These are phyloP conservation scores for Phasianus colchicus DNA, from an alignment of 2,113 vertebrate species.

Conservation along the genomic window DNA sequence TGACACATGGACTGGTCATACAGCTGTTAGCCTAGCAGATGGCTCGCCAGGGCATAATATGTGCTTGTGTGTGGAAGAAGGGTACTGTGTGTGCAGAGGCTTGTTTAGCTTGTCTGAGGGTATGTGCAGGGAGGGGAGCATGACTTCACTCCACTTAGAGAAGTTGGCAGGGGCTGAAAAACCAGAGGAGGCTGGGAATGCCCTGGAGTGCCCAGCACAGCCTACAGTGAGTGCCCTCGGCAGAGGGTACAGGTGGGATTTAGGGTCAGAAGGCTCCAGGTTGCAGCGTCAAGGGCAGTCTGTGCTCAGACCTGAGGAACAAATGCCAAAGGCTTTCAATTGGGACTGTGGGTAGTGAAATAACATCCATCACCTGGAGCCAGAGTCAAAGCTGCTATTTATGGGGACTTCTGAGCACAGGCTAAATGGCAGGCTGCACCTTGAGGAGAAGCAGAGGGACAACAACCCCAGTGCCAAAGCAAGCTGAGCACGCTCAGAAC, in stretches of 20 bases:
- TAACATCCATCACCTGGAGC: background rate
- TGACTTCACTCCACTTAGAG: background rate
- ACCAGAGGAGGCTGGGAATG: conserved; percentile 34
- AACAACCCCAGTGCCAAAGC: background rate
- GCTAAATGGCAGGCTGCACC: background rate
- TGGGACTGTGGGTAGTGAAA: background rate
- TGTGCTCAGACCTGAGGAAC: background rate
- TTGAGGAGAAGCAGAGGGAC: background rate
- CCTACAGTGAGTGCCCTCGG: background rate
- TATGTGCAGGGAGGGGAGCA: background rate
- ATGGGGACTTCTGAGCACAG: background rate
- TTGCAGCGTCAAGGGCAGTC: background rate
- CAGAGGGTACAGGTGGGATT: background rate
- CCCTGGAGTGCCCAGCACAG: background rate
- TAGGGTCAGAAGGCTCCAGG: background rate
- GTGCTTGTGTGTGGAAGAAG: background rate
- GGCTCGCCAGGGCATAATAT: background rate
- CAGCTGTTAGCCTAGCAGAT: background rate
- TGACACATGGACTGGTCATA: background rate
- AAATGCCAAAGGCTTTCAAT: rapidly evolving
- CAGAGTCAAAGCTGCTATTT: background rate
- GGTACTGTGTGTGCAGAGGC: background rate
- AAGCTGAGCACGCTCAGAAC: background rate
- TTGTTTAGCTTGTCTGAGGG: background rate
- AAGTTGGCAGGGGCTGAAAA: background rate